These are phyloP conservation scores for Spodoptera picta DNA, from an alignment of 2,888 invertebrate species.

Conservation along the genomic window DNA sequence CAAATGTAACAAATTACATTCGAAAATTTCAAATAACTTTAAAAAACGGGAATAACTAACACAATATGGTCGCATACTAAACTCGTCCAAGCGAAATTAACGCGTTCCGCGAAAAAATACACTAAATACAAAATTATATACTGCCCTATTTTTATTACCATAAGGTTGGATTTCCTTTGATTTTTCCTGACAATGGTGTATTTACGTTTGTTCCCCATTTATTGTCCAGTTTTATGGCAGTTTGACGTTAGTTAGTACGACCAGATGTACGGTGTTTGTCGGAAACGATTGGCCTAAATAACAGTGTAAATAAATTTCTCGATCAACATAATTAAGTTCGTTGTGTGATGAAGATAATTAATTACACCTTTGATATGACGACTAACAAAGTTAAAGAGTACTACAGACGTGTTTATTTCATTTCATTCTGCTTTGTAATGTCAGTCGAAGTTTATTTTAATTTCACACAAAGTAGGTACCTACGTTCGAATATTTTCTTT, in stretches of 20 bases:
- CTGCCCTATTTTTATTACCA: background rate
- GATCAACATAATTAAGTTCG: slow-evolving; percentile 33
- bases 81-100: slow-evolving; percentile 30
- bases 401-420: background rate
- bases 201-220: slow-evolving; percentile 51
- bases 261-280: slow-evolving; percentile 60
- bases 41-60: slow-evolving; percentile 32
- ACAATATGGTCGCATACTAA: slow-evolving; percentile 29
- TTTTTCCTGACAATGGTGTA: slow-evolving; percentile 28
- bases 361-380: slow-evolving; percentile 33
- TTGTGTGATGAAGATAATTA: slow-evolving; percentile 19
- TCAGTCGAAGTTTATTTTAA: background rate
- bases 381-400: slow-evolving; percentile 1
- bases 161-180: slow-evolving; percentile 37
- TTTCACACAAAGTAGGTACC: background rate
- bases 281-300: slow-evolving; percentile 49
- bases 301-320: slow-evolving; percentile 36
- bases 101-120: slow-evolving; percentile 19
- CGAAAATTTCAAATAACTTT: slow-evolving; percentile 23
- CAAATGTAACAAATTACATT: slow-evolving; percentile 18
- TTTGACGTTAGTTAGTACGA: slow-evolving; percentile 57
- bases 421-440: background rate
- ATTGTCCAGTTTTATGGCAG: slow-evolving; percentile 62
- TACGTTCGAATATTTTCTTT: background rate
- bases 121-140: slow-evolving; percentile 1